Percentiles rank a stretch among this genome's conserved stretches.
phyloP scores from a whole-genome alignment of 1,140 invertebrate genomes.

The Bombyx mori region DNA sequence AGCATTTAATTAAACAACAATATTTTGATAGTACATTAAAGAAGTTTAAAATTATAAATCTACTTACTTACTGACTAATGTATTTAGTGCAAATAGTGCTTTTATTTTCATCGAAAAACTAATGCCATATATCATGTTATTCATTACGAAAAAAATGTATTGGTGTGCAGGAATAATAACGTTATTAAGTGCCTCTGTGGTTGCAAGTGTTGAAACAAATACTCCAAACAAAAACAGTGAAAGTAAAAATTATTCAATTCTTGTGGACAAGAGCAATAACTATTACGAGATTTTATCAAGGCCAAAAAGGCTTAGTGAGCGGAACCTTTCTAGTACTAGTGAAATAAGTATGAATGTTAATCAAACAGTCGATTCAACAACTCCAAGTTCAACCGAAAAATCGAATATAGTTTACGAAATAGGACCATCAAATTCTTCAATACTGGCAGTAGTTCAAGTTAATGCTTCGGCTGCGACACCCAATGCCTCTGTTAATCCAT shows the following conservation, averaged over 20 bases:
- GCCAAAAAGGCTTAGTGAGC: slow-evolving; percentile 33
- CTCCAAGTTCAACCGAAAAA: slow-evolving; percentile 33
- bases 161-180: too few relatives aligned
- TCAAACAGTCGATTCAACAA: slow-evolving; percentile 24
- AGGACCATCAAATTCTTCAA: slow-evolving; percentile 38
- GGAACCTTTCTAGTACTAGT: slow-evolving; percentile 37
- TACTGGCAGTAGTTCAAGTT: slow-evolving; percentile 33
- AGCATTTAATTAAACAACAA: too few relatives aligned
- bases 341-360: slow-evolving; percentile 25
- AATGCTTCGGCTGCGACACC: slow-evolving; percentile 44
- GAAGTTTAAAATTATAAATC: too few relatives aligned
- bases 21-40: too few relatives aligned
- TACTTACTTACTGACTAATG: too few relatives aligned
- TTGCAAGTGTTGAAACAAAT: too few relatives aligned
- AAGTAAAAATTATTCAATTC: not conserved
- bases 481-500: slow-evolving; percentile 71
- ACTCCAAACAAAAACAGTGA: slow-evolving; percentile 1
- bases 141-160: too few relatives aligned
- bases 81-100: too few relatives aligned
- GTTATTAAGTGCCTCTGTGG: too few relatives aligned
- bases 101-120: too few relatives aligned
- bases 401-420: slow-evolving; percentile 38
- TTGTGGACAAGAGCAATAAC: not conserved
- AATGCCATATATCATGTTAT: too few relatives aligned
- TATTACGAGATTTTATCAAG: slow-evolving; percentile 25